Percentiles rank a stretch among this genome's conserved stretches.
phyloP scores from a whole-genome alignment of 2,888 invertebrate species.

The Melieria picta region DNA sequence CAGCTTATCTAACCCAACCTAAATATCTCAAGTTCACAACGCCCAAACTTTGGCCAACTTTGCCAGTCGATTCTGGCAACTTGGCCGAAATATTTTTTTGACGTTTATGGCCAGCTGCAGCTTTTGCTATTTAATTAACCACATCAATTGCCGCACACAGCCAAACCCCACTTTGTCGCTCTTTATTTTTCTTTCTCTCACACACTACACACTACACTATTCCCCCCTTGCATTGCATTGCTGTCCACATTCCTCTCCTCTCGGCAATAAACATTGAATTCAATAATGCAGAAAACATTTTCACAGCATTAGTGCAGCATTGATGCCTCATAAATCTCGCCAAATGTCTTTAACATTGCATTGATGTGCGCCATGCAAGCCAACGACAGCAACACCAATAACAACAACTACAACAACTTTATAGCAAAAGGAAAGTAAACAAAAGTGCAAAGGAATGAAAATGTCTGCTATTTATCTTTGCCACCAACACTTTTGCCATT shows the following conservation, averaged over 20 bases:
- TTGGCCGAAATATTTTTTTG: too few species aligned
- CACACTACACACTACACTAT: too few species aligned
- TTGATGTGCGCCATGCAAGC: not conserved
- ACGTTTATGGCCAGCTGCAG: too few species aligned
- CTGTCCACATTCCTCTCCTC: slow-evolving; percentile 13
- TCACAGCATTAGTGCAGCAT: slow-evolving; percentile 14
- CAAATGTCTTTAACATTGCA: slow-evolving; percentile 14
- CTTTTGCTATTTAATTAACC: too few species aligned
- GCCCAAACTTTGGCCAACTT: too few species aligned
- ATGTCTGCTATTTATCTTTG: slow-evolving; percentile 29
- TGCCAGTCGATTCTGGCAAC: too few species aligned
- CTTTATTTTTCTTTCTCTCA: too few species aligned
- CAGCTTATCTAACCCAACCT: too few species aligned
- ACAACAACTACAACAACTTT: not conserved
- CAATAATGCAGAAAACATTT: slow-evolving; percentile 18
- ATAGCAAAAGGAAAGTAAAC: not conserved
- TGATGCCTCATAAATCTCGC: slow-evolving; percentile 30
- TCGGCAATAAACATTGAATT: slow-evolving; percentile 15
- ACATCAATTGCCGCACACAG: too few species aligned
- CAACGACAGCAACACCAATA: not conserved
- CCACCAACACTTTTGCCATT: not conserved
- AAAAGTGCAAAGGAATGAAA: not conserved
- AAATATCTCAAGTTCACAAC: too few species aligned
- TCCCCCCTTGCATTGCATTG: too few species aligned
- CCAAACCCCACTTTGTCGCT: too few species aligned